A percentile compares a stretch with the other conserved stretches of the same genome.
Conservation (phyloP, 2,888 invertebrate genomes). For the Melieria crassipennis region DNA sequence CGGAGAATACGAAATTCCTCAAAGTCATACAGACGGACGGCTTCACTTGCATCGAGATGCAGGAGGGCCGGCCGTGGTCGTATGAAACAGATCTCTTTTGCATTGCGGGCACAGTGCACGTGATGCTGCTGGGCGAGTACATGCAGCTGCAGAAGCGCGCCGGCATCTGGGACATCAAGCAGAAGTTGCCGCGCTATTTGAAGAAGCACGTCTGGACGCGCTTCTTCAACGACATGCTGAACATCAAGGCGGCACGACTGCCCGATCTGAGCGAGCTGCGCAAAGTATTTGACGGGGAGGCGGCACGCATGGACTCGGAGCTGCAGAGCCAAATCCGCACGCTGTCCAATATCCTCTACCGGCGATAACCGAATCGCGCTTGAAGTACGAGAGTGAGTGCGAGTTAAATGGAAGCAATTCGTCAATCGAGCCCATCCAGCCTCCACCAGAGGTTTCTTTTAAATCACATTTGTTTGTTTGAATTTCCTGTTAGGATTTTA, state of each 20-base stretch:
- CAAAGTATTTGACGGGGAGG: slow-evolving; percentile 61
- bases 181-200: slow-evolving; percentile 79
- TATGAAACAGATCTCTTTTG: slow-evolving; percentile 95
- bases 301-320: slow-evolving; percentile 65
- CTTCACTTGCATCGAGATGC: slow-evolving; percentile 92
- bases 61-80: slow-evolving; percentile 90
- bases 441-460: not conserved
- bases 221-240: slow-evolving; percentile 83
- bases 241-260: slow-evolving; percentile 80
- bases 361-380: slow-evolving; percentile 55
- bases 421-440: not conserved
- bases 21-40: slow-evolving; percentile 82
- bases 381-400: not conserved
- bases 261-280: slow-evolving; percentile 72
- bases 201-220: slow-evolving; percentile 82
- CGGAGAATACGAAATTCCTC: slow-evolving; percentile 76
- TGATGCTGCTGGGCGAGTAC: slow-evolving; percentile 88
- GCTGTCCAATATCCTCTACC: slow-evolving; percentile 63
- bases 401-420: not conserved
- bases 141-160: slow-evolving; percentile 80
- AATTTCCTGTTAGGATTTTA: not conserved
- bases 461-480: slow-evolving; percentile 10
- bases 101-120: slow-evolving; percentile 88
- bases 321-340: slow-evolving; percentile 64
- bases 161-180: slow-evolving; percentile 75